Conservation (phyloP, 35 echinoderm and acorn worm genomes). For the Chiridota heheva region DNA sequence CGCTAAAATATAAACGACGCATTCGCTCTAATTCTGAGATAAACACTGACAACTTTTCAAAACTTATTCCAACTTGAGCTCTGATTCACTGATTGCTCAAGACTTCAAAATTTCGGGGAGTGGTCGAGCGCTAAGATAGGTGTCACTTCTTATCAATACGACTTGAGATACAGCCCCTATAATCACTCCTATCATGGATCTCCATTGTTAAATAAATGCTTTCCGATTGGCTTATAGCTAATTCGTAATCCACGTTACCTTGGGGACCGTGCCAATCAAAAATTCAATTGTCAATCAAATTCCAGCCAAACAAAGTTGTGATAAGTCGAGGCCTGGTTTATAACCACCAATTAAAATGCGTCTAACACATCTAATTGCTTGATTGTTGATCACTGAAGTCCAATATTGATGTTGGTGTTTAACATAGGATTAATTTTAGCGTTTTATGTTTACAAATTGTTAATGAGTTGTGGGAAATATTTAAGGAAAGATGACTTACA, state of each 20-base stretch:
- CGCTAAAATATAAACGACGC: background rate
- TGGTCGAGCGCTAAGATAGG: constrained; percentile 68
- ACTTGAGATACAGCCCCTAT: constrained; percentile 92
- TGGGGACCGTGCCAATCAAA: constrained; percentile 97
- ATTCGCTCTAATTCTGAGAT: background rate
- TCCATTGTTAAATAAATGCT: constrained; percentile 99
- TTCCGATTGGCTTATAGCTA: constrained; percentile 99
- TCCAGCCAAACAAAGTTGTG: constrained; percentile 80
- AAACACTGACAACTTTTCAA: background rate
- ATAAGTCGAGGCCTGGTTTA: constrained; percentile 83
- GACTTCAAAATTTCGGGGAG: constrained; percentile 66
- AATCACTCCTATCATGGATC: constrained; percentile 90
- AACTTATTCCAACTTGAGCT: background rate
- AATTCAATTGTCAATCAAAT: constrained; percentile 90
- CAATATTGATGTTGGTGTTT: constrained; percentile 58
- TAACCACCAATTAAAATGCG: constrained; percentile 74
- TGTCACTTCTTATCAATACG: constrained; percentile 96
- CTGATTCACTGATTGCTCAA: background rate
- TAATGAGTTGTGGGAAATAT: constrained; percentile 27
- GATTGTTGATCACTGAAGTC: constrained; percentile 32
- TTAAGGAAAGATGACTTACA: too few relatives aligned
- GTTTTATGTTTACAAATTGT: constrained; percentile 37
- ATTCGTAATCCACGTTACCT: constrained; percentile 90
- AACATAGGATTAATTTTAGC: constrained; percentile 61
- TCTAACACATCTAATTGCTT: constrained; percentile 39